Percentiles rank a stretch among this genome's conserved stretches.
phyloP scores from a whole-genome alignment of 2,113 vertebrate genomes.

The Apus apus region DNA sequence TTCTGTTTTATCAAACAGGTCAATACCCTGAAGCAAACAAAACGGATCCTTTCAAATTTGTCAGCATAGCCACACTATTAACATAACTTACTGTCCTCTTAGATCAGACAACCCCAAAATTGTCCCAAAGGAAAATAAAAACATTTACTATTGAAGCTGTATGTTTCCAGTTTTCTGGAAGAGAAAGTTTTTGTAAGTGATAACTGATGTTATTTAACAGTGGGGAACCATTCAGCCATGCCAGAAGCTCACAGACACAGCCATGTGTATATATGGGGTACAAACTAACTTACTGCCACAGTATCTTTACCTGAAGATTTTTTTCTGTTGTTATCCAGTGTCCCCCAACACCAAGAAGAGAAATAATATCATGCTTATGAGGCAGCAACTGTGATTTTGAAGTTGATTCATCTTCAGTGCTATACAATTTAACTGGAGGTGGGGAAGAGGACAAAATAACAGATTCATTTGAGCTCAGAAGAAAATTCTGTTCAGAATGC shows the following conservation, averaged over 20 bases:
- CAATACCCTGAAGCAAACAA: background rate
- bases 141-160: background rate
- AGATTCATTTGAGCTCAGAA: background rate
- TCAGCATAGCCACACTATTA: background rate
- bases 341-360: slow-evolving; percentile 86
- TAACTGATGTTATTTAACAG: background rate
- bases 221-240: background rate
- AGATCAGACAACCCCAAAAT: background rate
- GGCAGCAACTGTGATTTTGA: slow-evolving; percentile 74
- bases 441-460: background rate
- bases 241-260: background rate
- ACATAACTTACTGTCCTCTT: background rate
- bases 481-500: background rate
- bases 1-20: background rate
- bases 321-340: slow-evolving; percentile 92
- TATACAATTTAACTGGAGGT: slow-evolving; percentile 82
- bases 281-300: background rate
- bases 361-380: slow-evolving; percentile 94
- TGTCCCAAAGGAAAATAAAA: background rate
- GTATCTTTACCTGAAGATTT: slow-evolving; percentile 85
- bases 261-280: background rate
- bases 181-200: background rate
- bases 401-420: slow-evolving; percentile 72
- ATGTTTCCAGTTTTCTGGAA: background rate
- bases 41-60: background rate